Percentiles rank a stretch among this genome's conserved stretches.
Conservation (phyloP, 30 jellyfish, hydroid and myxozoan species). For the Nemopilema nomurai region DNA sequence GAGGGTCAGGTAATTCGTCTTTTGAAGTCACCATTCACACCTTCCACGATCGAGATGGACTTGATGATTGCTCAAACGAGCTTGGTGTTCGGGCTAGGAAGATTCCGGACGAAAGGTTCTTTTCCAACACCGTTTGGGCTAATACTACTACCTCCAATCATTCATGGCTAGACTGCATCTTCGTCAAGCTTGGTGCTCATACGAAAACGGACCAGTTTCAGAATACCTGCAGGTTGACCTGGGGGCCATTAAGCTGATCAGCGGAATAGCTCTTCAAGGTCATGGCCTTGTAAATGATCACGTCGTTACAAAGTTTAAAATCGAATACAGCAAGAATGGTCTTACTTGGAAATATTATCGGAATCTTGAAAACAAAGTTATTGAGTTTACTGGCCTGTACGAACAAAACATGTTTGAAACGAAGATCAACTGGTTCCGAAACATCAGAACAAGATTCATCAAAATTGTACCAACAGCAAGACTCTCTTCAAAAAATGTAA, state of each 20-base stretch:
- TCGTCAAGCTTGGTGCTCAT: conserved; percentile 42
- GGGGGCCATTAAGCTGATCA: conserved; percentile 12
- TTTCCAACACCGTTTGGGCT: background rate
- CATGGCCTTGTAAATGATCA: conserved; percentile 1
- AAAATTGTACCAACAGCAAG: conserved; percentile 24
- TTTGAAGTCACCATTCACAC: conserved; percentile 5
- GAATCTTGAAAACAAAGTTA: background rate
- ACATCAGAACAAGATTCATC: conserved; percentile 16
- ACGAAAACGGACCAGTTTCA: conserved; percentile 3
- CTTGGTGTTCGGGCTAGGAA: conserved; percentile 33
- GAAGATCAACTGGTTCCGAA: conserved; percentile 39
- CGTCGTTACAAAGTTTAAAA: conserved; percentile 6
- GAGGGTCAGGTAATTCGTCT: conserved; percentile 15
- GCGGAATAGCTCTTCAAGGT: conserved; percentile 48
- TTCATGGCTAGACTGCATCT: conserved; percentile 26
- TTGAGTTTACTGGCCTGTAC: background rate
- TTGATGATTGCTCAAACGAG: conserved; percentile 51
- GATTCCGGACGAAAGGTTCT: conserved; percentile 37
- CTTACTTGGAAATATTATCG: conserved; percentile 12
- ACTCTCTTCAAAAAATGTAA: background rate
- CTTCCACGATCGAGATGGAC: conserved; percentile 20
- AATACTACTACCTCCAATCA: background rate
- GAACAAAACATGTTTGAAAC: conserved; percentile 2
- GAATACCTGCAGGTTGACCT: conserved; percentile 39
- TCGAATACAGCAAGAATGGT: conserved; percentile 20